A percentile compares a stretch with the other conserved stretches of the same genome.
phyloP scores from a whole-genome alignment of 2,113 vertebrate genomes.

The Pteruthius melanotis region DNA sequence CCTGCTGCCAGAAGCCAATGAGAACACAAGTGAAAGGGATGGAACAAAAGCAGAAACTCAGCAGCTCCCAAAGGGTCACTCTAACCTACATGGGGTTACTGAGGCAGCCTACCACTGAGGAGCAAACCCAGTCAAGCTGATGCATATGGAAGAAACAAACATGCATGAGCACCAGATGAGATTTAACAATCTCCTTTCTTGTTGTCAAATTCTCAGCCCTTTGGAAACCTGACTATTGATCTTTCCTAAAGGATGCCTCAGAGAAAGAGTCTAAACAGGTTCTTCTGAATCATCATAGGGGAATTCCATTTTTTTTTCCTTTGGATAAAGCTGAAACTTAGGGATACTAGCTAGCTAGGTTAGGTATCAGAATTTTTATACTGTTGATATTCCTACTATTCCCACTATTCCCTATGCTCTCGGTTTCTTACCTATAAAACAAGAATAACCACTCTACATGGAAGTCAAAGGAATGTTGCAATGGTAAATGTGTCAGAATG shows the following conservation, averaged over 20 bases:
- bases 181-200: not conserved
- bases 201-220: not conserved
- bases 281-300: not conserved
- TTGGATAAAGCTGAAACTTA: not conserved
- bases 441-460: not conserved
- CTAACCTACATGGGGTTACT: not conserved
- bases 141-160: not conserved
- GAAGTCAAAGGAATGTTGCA: not conserved
- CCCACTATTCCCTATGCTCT: not conserved
- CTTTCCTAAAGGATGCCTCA: not conserved
- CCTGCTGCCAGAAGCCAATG: not conserved
- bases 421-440: not conserved
- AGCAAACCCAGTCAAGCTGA: not conserved
- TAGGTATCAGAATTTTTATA: not conserved
- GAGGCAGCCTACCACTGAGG: not conserved
- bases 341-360: not conserved
- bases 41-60: not conserved
- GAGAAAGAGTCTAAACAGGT: not conserved
- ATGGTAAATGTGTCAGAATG: not conserved
- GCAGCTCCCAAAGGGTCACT: fast-evolving
- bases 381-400: not conserved
- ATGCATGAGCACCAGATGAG: not conserved
- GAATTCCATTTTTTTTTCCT: not conserved
- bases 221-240: not conserved
- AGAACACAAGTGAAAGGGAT: not conserved